These are phyloP conservation scores for Noctua fimbriata DNA, from an alignment of 2,888 invertebrate genomes.

Conservation along the genomic window DNA sequence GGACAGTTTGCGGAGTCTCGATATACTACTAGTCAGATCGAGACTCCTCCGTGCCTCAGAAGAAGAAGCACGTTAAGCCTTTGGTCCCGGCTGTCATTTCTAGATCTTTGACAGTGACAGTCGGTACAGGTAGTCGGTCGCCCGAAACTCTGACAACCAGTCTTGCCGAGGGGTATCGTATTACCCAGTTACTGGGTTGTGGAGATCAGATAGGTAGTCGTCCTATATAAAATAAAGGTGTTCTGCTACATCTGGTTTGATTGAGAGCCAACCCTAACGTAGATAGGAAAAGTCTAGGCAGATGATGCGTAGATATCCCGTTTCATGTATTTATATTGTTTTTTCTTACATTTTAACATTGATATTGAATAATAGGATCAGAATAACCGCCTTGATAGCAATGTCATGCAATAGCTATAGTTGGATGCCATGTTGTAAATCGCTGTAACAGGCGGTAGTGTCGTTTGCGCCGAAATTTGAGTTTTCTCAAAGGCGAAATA, in stretches of 20 bases:
- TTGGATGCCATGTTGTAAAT: not conserved
- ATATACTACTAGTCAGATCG: not conserved
- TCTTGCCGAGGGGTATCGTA: no score
- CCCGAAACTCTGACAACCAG: no score
- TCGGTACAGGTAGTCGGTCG: not conserved
- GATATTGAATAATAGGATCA: not conserved
- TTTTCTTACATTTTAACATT: not conserved
- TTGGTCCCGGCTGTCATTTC: not conserved
- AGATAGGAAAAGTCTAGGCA: no score
- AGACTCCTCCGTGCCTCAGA: not conserved
- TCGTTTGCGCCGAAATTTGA: not conserved
- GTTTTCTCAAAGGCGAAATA: not conserved
- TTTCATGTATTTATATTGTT: not conserved
- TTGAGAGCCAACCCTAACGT: no score
- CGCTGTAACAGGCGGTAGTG: no score
- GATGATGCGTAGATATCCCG: no score
- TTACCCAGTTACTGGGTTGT: no score
- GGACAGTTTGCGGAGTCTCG: not conserved
- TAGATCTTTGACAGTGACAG: not conserved
- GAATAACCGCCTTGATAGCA: not conserved
- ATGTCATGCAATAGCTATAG: not conserved
- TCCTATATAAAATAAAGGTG: not conserved
- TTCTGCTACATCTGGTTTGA: no score
- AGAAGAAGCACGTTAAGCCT: not conserved
- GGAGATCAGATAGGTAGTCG: not conserved